These are phyloP conservation scores for Ectemnius lituratus DNA, from an alignment of 2,888 invertebrate species.

Conservation along the genomic window DNA sequence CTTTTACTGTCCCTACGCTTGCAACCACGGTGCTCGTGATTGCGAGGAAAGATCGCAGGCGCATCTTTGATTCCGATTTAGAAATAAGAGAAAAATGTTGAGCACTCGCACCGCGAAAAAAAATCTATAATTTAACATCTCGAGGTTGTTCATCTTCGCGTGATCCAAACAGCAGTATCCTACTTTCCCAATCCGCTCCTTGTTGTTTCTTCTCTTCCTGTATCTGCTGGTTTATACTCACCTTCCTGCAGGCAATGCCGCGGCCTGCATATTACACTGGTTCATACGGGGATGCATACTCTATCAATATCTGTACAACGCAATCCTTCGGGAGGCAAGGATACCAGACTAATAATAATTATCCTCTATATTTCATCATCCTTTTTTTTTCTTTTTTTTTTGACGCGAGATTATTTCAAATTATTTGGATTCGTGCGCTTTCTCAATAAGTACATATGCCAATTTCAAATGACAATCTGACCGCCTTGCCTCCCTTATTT, in stretches of 20 bases:
- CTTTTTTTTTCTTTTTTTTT: no score
- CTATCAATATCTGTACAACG: background rate
- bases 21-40: slow-evolving; percentile 53
- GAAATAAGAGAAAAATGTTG: slow-evolving; percentile 1
- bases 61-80: background rate
- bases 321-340: background rate
- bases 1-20: slow-evolving; percentile 53
- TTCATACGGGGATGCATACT: background rate
- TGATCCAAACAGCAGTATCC: slow-evolving; percentile 16
- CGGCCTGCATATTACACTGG: background rate
- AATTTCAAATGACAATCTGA: no score
- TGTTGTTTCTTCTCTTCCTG: slow-evolving; percentile 1
- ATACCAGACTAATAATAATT: background rate
- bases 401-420: background rate
- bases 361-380: no score
- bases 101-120: slow-evolving; percentile 50
- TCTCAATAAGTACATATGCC: background rate
- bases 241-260: background rate
- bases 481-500: no score
- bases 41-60: slow-evolving; percentile 14
- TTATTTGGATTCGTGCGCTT: background rate
- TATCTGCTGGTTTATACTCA: slow-evolving; percentile 2
- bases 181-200: background rate
- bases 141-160: slow-evolving; percentile 20
- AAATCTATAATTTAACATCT: slow-evolving; percentile 42